These are phyloP conservation scores for Ptychochromis oligacanthus DNA, from an alignment of 2,113 vertebrate genomes.

Conservation along the genomic window DNA sequence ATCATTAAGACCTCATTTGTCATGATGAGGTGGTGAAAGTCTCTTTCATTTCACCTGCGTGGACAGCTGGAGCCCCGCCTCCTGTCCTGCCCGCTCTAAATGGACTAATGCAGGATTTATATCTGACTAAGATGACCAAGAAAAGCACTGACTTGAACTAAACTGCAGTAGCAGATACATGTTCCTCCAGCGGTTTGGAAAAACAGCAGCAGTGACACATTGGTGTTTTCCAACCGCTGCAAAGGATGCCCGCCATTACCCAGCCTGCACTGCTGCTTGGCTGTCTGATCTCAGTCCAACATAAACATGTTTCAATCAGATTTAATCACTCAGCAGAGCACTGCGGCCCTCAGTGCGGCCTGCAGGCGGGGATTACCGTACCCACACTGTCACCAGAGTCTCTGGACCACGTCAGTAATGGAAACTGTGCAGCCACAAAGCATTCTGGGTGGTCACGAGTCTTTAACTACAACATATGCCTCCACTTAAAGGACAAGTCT, in stretches of 20 bases:
- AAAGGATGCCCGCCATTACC: conserved; percentile 10
- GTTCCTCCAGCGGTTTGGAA: neutral
- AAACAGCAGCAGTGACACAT: neutral
- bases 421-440: conserved; percentile 28
- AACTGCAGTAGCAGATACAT: neutral
- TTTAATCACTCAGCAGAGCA: neutral
- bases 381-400: neutral
- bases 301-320: conserved; percentile 20
- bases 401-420: conserved; percentile 16
- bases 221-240: conserved; percentile 22
- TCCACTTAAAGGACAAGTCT: neutral
- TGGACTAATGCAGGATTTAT: neutral
- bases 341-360: neutral
- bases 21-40: neutral
- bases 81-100: neutral
- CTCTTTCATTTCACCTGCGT: neutral
- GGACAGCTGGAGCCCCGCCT: neutral
- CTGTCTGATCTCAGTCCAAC: conserved; percentile 24
- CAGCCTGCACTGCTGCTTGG: conserved; percentile 27
- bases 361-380: neutral
- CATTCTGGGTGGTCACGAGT: conserved; percentile 13
- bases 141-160: neutral
- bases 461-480: neutral
- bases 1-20: neutral
- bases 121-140: neutral